phyloP scores from a whole-genome alignment of 1,140 invertebrate genomes.

The Grapholita molesta region DNA sequence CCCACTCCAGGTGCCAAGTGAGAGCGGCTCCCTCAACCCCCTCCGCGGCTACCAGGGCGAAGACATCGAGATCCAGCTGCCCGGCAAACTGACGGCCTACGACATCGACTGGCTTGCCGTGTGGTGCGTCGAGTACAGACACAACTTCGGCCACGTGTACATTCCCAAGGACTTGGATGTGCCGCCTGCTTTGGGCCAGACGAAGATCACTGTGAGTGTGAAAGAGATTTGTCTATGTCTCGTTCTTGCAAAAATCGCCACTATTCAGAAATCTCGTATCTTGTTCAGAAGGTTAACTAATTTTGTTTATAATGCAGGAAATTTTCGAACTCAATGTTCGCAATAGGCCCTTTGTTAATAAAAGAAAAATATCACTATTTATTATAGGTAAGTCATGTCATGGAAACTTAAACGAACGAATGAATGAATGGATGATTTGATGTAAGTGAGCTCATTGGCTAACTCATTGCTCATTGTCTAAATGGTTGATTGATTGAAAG shows the following conservation, averaged over 20 bases:
- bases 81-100: conserved; percentile 90
- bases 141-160: conserved; percentile 94
- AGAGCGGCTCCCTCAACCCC: conserved; percentile 89
- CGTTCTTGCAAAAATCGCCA: not conserved
- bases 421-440: not conserved
- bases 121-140: conserved; percentile 91
- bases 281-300: too few relatives aligned
- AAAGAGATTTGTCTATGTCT: not conserved
- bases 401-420: not conserved
- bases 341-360: too few relatives aligned
- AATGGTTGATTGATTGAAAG: too few relatives aligned
- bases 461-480: too few relatives aligned
- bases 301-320: too few relatives aligned
- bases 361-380: too few relatives aligned
- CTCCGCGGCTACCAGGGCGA: conserved; percentile 91
- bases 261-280: too few relatives aligned
- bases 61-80: conserved; percentile 93
- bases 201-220: conserved; percentile 90
- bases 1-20: conserved; percentile 88
- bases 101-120: conserved; percentile 96
- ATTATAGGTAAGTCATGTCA: too few relatives aligned
- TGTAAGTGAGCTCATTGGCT: not conserved
- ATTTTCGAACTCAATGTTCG: too few relatives aligned
- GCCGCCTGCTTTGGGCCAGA: conserved; percentile 92
- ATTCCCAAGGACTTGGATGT: conserved; percentile 94